Evolutionary conservation across 2,113 vertebrate genomes (phyloP).

Genomic region (Melanocharis versteri): DNA sequence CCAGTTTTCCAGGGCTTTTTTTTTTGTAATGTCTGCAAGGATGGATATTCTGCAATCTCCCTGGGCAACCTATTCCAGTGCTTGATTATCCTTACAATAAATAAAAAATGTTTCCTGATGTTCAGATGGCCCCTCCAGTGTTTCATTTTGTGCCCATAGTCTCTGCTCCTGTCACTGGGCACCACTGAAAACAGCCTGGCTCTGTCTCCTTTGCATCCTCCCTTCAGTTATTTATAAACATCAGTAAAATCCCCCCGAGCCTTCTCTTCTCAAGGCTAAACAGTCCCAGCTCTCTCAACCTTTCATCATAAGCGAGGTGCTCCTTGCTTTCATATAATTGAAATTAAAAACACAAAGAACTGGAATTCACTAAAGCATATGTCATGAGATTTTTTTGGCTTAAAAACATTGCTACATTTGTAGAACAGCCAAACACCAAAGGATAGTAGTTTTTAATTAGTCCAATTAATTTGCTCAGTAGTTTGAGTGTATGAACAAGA

Average conservation of each 20-base stretch:
- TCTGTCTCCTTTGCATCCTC: not conserved
- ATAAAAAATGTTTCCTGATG: not conserved
- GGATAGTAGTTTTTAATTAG: not conserved
- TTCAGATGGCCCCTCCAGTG: not conserved
- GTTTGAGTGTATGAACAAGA: not conserved
- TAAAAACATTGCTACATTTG: not conserved
- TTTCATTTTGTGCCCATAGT: not conserved
- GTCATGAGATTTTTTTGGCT: not conserved
- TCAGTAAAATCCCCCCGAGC: not conserved
- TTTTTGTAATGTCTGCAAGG: not conserved
- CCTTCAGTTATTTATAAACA: not conserved
- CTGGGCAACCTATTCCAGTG: not conserved
- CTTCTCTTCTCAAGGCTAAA: not conserved
- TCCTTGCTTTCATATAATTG: not conserved
- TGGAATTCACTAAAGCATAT: not conserved
- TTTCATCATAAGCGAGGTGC: not conserved
- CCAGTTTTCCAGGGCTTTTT: not conserved
- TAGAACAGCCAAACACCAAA: not conserved
- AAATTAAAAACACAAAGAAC: not conserved
- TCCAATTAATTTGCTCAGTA: constrained; percentile 31
- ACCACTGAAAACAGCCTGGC: not conserved
- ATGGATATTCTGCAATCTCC: not conserved
- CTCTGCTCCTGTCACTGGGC: not conserved
- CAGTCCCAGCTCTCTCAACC: not conserved
- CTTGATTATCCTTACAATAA: not conserved